Conservation (phyloP, 2,888 invertebrate species). For the Lochmaea crataegi region DNA sequence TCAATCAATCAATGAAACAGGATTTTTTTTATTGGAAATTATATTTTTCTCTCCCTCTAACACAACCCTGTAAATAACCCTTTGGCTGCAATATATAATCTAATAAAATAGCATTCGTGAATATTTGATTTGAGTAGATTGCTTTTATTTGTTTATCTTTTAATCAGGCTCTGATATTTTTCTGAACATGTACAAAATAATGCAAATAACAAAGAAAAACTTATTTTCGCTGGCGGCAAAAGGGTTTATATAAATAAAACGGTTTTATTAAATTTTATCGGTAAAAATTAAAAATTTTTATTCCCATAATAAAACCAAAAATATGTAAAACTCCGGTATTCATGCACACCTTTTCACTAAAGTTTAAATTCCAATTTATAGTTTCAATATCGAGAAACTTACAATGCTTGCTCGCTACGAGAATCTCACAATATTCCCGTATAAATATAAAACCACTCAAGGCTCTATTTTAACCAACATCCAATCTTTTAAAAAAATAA, state of each 20-base stretch:
- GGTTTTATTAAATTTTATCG: no score
- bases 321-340: background rate
- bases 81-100: slow-evolving; percentile 10
- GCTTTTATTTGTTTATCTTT: slow-evolving; percentile 11
- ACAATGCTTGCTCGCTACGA: background rate
- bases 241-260: no score
- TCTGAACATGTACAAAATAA: background rate
- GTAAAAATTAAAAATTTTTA: no score
- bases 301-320: background rate
- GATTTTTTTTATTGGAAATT: no score
- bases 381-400: slow-evolving; percentile 25
- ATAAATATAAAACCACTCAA: slow-evolving; percentile 33
- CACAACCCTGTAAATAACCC: background rate
- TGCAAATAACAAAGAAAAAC: background rate
- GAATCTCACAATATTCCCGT: slow-evolving; percentile 23
- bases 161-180: background rate
- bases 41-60: background rate
- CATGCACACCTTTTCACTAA: background rate
- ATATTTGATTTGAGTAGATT: slow-evolving; percentile 11
- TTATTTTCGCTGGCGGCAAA: background rate
- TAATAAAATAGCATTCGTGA: background rate
- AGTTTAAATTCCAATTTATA: slow-evolving; percentile 21
- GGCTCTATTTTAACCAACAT: slow-evolving; percentile 35
- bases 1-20: no score
- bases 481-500: slow-evolving; percentile 38